Conservation (phyloP, 2,113 vertebrate species). For the Vidua chalybeata region DNA sequence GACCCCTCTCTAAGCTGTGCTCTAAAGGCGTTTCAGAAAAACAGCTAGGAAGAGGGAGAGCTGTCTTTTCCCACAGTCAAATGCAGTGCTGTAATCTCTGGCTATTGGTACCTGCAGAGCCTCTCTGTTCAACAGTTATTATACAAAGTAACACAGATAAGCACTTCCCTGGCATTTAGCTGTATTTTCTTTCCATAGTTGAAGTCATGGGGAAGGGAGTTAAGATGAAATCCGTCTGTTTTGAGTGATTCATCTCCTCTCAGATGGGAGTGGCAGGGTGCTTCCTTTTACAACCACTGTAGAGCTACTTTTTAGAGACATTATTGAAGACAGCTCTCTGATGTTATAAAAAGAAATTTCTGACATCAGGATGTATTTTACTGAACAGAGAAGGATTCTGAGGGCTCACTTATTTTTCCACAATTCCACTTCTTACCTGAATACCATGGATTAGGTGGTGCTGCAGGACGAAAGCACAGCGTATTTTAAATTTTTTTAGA, state of each 20-base stretch:
- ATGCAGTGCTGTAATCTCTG: not conserved
- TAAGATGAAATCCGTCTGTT: constrained; percentile 32
- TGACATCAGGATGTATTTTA: not conserved
- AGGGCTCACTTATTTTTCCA: not conserved
- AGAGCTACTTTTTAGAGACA: not conserved
- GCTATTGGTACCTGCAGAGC: constrained; percentile 2
- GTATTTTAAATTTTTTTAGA: not conserved
- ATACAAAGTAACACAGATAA: not conserved
- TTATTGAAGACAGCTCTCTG: not conserved
- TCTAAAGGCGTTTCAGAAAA: not conserved
- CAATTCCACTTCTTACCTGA: not conserved
- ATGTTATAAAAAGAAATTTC: not conserved
- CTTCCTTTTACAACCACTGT: not conserved
- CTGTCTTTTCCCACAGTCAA: not conserved
- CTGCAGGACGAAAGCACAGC: not conserved
- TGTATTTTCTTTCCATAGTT: not conserved
- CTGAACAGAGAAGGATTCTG: not conserved
- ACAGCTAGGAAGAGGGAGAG: not conserved
- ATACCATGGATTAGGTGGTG: not conserved
- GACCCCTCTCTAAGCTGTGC: not conserved
- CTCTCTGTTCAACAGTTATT: not conserved
- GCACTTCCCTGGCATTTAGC: constrained; percentile 17
- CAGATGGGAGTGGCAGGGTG: constrained; percentile 37
- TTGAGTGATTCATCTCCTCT: constrained; percentile 47
- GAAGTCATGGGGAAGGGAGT: constrained; percentile 23